phyloP scores from a whole-genome alignment of 1,140 invertebrate genomes.

The Eriosoma lanigerum region DNA sequence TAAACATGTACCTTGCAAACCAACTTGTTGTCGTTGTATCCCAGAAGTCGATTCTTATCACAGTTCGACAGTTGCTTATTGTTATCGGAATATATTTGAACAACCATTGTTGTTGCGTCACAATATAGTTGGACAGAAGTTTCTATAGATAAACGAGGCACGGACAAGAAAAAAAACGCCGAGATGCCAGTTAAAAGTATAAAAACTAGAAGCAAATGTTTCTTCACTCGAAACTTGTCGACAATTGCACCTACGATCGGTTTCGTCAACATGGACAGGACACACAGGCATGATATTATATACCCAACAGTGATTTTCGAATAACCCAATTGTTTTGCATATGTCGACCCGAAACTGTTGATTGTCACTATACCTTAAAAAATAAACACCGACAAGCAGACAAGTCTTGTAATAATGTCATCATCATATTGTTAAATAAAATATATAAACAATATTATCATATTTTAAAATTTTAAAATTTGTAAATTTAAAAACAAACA shows the following conservation, averaged over 20 bases:
- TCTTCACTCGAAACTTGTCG: slow-evolving; percentile 76
- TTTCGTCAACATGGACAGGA: slow-evolving; percentile 77
- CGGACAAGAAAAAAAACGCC: slow-evolving; percentile 3
- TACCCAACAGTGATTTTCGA: slow-evolving; percentile 72
- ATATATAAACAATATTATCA: too few species aligned
- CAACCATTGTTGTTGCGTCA: background rate
- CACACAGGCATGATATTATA: slow-evolving; percentile 76
- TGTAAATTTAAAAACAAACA: too few species aligned
- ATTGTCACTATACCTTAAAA: slow-evolving; percentile 74
- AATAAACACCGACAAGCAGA: background rate
- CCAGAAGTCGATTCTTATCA: background rate
- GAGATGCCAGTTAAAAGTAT: background rate
- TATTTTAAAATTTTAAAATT: too few species aligned
- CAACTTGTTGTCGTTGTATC: background rate
- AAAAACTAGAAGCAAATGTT: slow-evolving; percentile 71
- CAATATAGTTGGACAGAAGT: background rate
- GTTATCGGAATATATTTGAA: background rate
- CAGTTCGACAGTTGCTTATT: background rate
- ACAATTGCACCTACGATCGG: slow-evolving; percentile 76
- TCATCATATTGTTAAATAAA: too few species aligned
- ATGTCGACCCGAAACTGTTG: slow-evolving; percentile 77
- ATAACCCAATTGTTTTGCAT: slow-evolving; percentile 81
- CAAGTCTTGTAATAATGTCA: too few species aligned
- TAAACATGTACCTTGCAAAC: slow-evolving; percentile 35
- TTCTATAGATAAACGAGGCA: background rate